Base-by-base conservation (phyloP, 2,888 invertebrate genomes). In the Cyaniris semiargus region DNA sequence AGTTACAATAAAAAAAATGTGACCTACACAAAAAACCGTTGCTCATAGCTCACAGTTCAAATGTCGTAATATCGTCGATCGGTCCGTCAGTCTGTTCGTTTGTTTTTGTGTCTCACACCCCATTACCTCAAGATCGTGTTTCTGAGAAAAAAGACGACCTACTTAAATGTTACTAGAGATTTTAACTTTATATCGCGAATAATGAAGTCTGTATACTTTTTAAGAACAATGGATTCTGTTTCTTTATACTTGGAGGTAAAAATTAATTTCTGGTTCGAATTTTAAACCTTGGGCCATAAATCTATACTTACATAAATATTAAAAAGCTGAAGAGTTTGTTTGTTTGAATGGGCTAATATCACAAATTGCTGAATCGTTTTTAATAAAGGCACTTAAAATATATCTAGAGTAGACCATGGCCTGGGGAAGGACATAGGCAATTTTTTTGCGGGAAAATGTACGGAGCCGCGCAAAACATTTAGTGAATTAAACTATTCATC, bases 41-140 rank as follows among this genome's bases (percentile, higher is more conserved):
- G 13, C 31, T 66, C 27, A 31, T 31, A 66, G 66, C 66, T 79
- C 71, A 78, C 70, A 71, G 48, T 53, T 53, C 71, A 71, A 71
- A 71, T 38, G 71, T 71, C 71, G 34, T 71, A 71, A 71, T 71
- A 71, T 71, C 38, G n/a, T 34, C 71, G 71, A 71, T 71, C 71
- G 38, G 38, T 71, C 71, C 71, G 38, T 71, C 71, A 71, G 38
- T 71, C n/a, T n/a, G 71, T 71, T 71, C 71, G n/a, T 71, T 38
- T 71, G 71, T 71, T 71, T 71, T 71, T 38, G 5, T 38, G 71
- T 38, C 38, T 38, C 71, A 71, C 38, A 71, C 34, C 38, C 38
- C 71, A 71, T 71, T 38, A 38, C 38, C 34, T 38, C n/a, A 21
- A 38, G 71, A 71, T 71, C 38, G 71, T 38, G 71, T 71, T 71